Evolutionary conservation across 2,888 invertebrate species (phyloP).

Genomic region (Tineola bisselliella): DNA sequence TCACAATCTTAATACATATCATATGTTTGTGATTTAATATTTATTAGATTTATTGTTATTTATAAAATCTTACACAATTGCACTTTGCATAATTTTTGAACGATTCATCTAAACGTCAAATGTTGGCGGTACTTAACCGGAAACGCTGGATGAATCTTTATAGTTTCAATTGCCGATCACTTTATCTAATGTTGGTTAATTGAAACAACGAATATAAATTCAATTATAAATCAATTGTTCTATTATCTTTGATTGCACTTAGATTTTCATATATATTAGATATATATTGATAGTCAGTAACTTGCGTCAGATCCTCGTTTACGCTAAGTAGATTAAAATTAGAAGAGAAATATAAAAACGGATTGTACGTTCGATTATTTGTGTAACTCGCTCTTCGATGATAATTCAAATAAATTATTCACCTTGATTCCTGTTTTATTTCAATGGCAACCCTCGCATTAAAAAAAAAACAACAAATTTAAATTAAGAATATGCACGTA

Average conservation of each 20-base stretch:
- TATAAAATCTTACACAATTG: neutral
- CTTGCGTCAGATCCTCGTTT: conserved; percentile 49
- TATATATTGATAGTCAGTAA: conserved; percentile 27
- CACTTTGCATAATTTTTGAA: neutral
- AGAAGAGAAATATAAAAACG: neutral
- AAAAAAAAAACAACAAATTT: no score
- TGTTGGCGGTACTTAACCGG: no score
- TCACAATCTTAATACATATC: conserved; percentile 56
- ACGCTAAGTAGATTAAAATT: conserved; percentile 21
- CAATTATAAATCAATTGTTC: no score
- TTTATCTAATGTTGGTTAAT: neutral
- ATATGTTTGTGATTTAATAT: conserved; percentile 55
- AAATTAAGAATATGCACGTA: no score
- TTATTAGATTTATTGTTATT: conserved; percentile 9
- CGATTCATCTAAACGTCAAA: no score
- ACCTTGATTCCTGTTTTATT: conserved; percentile 53
- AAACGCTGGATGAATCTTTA: no score
- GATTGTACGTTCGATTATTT: conserved; percentile 38
- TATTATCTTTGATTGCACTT: neutral
- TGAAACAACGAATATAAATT: neutral
- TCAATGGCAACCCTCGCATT: conserved; percentile 13
- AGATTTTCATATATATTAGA: neutral
- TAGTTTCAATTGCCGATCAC: neutral
- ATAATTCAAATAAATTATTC: conserved; percentile 52
- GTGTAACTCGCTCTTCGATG: conserved; percentile 52